A percentile compares a stretch with the other conserved stretches of the same genome.
These are phyloP conservation scores for Shinisaurus crocodilurus DNA, from an alignment of 2,113 vertebrate genomes.

Conservation along the genomic window DNA sequence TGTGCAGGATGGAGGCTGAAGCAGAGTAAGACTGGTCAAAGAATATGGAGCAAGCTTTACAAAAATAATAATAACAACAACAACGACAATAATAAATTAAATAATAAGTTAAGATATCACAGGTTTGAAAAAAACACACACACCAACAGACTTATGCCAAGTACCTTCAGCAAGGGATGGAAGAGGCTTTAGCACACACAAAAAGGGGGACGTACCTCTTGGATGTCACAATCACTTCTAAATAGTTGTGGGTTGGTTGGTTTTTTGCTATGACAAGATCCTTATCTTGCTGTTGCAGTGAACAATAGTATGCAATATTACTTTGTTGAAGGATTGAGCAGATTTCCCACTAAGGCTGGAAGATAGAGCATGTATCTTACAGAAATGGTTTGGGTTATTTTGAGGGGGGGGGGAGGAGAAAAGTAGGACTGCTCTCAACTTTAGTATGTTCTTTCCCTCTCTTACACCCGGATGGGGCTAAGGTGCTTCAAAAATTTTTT, in stretches of 20 bases:
- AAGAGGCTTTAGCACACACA: neutral
- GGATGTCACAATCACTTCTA: neutral
- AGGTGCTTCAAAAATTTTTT: conserved; percentile 13
- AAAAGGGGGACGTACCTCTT: neutral
- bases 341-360: conserved; percentile 2
- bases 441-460: neutral
- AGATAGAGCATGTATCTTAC: neutral
- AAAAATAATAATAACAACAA: conserved; percentile 11
- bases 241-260: neutral
- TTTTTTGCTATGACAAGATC: neutral
- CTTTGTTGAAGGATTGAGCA: neutral
- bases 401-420: neutral
- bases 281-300: neutral
- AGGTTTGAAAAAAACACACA: conserved; percentile 3
- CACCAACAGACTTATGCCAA: conserved; percentile 13
- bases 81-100: neutral
- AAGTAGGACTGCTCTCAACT: neutral
- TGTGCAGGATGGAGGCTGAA: rapidly evolving
- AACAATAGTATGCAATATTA: neutral
- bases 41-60: neutral
- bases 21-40: neutral
- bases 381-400: neutral
- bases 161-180: neutral
- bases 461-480: neutral
- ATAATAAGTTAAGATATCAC: neutral